A percentile compares a stretch with the other conserved stretches of the same genome.
Conservation (phyloP, 2,797 vertebrate species). For the Okamejei kenojei region DNA sequence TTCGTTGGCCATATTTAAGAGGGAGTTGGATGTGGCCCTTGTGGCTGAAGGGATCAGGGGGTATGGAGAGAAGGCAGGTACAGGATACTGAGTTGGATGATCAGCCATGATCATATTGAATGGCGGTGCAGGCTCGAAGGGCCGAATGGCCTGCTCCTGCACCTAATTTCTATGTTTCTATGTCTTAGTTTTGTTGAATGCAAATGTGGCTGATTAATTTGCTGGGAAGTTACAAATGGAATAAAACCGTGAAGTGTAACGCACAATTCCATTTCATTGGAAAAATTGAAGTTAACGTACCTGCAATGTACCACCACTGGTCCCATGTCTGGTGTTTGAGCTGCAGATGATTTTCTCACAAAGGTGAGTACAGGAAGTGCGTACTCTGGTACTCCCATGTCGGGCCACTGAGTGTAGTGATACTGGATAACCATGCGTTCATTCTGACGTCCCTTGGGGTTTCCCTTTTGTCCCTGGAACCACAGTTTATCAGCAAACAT, state of each 20-base stretch:
- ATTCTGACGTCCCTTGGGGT: conserved; percentile 77
- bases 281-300: conserved; percentile 52
- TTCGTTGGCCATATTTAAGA: too few relatives aligned
- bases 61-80: too few relatives aligned
- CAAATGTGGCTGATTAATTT: too few relatives aligned
- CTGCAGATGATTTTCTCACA: conserved; percentile 84
- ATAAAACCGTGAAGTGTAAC: neutral
- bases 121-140: too few relatives aligned
- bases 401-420: conserved; percentile 98
- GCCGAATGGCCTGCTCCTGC: too few relatives aligned
- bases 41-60: too few relatives aligned
- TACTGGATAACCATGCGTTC: conserved; percentile 85
- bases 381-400: conserved; percentile 96
- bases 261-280: neutral
- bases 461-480: conserved; percentile 78
- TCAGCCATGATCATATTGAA: too few relatives aligned
- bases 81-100: too few relatives aligned
- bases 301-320: conserved; percentile 96
- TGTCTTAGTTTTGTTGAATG: too few relatives aligned
- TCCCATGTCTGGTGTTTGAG: conserved; percentile 71
- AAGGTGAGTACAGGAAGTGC: conserved; percentile 93
- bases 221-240: neutral
- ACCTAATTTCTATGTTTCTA: too few relatives aligned
- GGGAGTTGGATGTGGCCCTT: too few relatives aligned
- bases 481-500: neutral